Evolutionary conservation across 1,140 invertebrate genomes (phyloP), one percentile per base, ranked within the genome.

Genomic region (Diploscapter pachys): DNA sequence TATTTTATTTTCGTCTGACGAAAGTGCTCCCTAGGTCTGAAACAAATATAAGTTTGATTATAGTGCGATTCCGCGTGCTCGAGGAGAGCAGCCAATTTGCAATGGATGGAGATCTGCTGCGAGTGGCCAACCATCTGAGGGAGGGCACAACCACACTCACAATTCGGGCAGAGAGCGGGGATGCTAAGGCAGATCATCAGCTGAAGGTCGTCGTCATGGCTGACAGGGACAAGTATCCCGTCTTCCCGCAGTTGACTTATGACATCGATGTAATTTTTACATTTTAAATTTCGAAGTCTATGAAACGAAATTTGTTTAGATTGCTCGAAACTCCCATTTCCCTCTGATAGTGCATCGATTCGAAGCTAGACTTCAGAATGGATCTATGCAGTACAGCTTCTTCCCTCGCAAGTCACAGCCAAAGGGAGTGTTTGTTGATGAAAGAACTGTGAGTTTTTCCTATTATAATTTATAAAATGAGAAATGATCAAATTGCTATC

Each of bases 151-250:
- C 64, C 0, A 6, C 52, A 3, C 50, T 74, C 5, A 66, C 73
- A 0, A 74, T 74, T 50, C 73, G 73, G 4, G 79, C 65, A 55
- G 79, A 72, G 59, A 59, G 72, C 54, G 65, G 78, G 8, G n/a
- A 67, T 4, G 13, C 49, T 61, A 68, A 72, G 48, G 53, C 56
- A 3, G 76, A 74, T 31, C 77, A 82, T 68, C 80, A 50, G 52
- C 49, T 76, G 8, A 73, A 61, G 9, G 61, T 83, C 49, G 73
- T 84, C 5, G 83, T 80, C 4, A 84, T 84, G 83, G 73, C 62
- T 2, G 78, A 81, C 73, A 75, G 83, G 11, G 80, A 84, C 11
- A 82, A 83, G 49, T 84, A 83, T 71, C 83, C 82, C 5, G 83
- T 84, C 6, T 84, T 84, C 72, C 80, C 81, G 3, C 72, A 80